A percentile compares a stretch with the other conserved stretches of the same genome.
Evolutionary conservation across 1,140 invertebrate species (phyloP).

Genomic region (Apis laboriosa): DNA sequence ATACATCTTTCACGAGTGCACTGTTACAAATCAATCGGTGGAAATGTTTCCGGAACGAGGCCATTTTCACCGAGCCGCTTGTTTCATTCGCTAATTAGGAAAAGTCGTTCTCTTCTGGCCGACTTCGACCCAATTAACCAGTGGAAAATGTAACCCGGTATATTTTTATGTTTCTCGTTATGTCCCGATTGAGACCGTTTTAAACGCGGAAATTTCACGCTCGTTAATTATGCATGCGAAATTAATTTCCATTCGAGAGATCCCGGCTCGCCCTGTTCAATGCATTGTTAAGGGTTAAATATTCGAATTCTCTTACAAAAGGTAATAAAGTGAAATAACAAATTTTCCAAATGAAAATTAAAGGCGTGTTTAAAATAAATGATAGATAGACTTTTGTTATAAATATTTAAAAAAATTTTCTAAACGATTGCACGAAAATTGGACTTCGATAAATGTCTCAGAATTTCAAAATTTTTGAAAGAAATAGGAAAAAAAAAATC

Average conservation of each 20-base stretch:
- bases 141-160: background rate
- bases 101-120: background rate
- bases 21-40: background rate
- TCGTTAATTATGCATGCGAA: conserved; percentile 18
- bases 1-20: background rate
- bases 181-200: background rate
- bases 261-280: too few relatives aligned
- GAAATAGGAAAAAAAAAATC: too few relatives aligned
- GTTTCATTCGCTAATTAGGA: conserved; percentile 41
- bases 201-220: background rate
- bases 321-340: too few relatives aligned
- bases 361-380: too few relatives aligned
- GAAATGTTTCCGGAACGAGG: background rate
- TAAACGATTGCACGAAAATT: too few relatives aligned
- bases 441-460: too few relatives aligned
- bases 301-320: too few relatives aligned
- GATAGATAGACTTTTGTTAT: too few relatives aligned
- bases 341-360: too few relatives aligned
- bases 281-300: too few relatives aligned
- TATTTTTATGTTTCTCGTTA: background rate
- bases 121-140: conserved; percentile 33
- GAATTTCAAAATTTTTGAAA: too few relatives aligned
- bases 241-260: background rate
- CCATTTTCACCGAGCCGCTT: background rate
- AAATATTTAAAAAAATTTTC: too few relatives aligned